Evolutionary conservation across 1,140 invertebrate species (phyloP), one percentile per base, ranked within the genome.

Genomic region (Venturia canescens): DNA sequence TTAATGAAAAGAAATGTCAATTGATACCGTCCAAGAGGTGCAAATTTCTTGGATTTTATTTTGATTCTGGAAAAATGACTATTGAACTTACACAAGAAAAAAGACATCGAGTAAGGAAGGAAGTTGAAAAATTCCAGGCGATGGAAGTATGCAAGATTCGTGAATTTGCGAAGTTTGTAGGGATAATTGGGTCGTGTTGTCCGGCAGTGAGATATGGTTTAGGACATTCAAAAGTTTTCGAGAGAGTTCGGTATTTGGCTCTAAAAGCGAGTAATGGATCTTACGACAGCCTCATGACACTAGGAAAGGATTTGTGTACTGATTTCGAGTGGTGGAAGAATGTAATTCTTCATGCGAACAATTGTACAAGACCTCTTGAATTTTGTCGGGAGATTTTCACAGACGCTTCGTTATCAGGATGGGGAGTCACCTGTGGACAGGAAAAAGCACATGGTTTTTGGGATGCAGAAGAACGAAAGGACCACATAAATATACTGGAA

Each of bases 401-500:
- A 2, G 77, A 83, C 60, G 79, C 82, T 11, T 83, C 80, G 2
- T 26, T 82, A 23, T 63, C 80, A 29, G 83, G 83, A 16, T 83
- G 80, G 83, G 83, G 18, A 63, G 31, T 50, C 23, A 7, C 34
- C 15, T 80, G 44, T 57, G 48, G 29, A 0, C 31, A 44, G 0
- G 27, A 26, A 9, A 53, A 9, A 75, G 18, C 66, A 2, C 67
- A 79, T 7, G 77, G 83, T 21, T 80, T 79, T 27, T 83, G 63
- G 82, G 53, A 50, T 48, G 38, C 31, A 48, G 18, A 66, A 34
- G 79, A 83, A 63, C 71, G 38, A 70, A 50, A 23, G 18, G 23
- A 2, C n/a, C 76, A 81, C 48, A 83, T 83, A 69, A 81, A 83
- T 60, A 66, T 74, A 53, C 18, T 83, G 6, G 82, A 80, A 31